A percentile compares a stretch with the other conserved stretches of the same genome.
phyloP scores from a whole-genome alignment of 2,888 invertebrate species.

The Drosophila pseudotalamancana region DNA sequence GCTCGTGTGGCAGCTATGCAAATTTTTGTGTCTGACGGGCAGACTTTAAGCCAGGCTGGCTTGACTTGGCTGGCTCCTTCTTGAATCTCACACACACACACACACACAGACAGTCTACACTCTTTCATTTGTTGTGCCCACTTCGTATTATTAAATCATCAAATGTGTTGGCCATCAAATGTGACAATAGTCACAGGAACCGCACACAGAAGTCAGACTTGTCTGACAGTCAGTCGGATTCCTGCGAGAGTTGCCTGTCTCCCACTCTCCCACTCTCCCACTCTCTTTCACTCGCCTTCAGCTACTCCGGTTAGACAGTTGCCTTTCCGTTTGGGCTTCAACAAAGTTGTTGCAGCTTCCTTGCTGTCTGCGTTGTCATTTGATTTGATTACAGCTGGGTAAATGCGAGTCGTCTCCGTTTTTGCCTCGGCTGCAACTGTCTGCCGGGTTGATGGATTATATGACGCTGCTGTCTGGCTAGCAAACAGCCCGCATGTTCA shows the following conservation, averaged over 20 bases:
- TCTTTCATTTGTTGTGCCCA: constrained; percentile 31
- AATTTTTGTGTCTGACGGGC: constrained; percentile 35
- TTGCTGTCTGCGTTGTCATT: constrained; percentile 67
- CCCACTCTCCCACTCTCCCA: not conserved
- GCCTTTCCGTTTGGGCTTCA: constrained; percentile 45
- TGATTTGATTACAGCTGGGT: constrained; percentile 71
- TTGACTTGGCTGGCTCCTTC: not conserved
- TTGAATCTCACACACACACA: not conserved
- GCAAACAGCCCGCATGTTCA: constrained; percentile 57
- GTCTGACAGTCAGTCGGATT: too few species aligned
- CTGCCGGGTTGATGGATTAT: constrained; percentile 70
- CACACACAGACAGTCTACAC: constrained; percentile 5
- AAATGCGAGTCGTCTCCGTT: constrained; percentile 49
- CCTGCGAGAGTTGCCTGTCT: constrained; percentile 20
- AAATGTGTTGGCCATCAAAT: constrained; percentile 74
- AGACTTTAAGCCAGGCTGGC: constrained; percentile 37
- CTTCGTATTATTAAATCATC: constrained; percentile 64
- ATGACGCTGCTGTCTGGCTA: constrained; percentile 44
- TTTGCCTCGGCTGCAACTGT: constrained; percentile 52
- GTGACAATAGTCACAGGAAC: constrained; percentile 60
- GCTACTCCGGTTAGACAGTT: constrained; percentile 27
- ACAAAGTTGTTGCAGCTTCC: constrained; percentile 44
- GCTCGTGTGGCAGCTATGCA: constrained; percentile 55
- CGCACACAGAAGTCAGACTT: constrained; percentile 12
- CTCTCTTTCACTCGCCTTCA: not conserved